Conservation (phyloP, 1,140 invertebrate species). For the Scylla paramamosain region DNA sequence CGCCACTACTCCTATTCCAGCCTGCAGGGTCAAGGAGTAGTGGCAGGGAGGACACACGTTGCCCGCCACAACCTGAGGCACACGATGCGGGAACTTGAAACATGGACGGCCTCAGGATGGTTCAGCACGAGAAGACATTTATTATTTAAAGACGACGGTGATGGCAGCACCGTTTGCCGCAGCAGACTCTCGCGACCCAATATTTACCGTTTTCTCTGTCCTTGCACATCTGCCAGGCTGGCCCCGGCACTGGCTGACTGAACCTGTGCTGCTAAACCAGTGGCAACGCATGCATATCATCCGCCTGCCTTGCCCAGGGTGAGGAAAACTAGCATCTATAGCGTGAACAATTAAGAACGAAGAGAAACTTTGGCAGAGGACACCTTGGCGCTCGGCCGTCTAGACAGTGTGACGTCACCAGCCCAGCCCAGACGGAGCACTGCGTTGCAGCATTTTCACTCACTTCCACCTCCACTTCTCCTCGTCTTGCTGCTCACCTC, state of each 20-base stretch:
- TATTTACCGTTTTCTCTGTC: conserved; percentile 38
- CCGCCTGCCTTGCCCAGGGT: not conserved
- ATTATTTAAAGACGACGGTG: conserved; percentile 61
- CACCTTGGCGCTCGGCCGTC: conserved; percentile 58
- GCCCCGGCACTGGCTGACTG: not conserved
- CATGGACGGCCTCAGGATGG: conserved; percentile 3
- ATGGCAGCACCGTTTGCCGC: conserved; percentile 70
- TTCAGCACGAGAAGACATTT: conserved; percentile 57
- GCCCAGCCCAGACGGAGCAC: conserved; percentile 68
- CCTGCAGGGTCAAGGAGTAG: not conserved
- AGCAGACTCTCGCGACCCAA: conserved; percentile 64
- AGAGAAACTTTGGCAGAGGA: conserved; percentile 68
- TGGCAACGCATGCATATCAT: not conserved
- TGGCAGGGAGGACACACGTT: not conserved
- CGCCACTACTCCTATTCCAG: not conserved
- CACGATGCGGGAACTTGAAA: not conserved
- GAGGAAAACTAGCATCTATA: conserved; percentile 24
- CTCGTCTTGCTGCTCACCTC: not conserved
- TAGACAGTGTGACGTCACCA: conserved; percentile 74
- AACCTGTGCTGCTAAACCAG: conserved; percentile 25
- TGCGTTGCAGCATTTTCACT: conserved; percentile 67
- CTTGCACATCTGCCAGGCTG: not conserved
- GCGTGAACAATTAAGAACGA: conserved; percentile 60
- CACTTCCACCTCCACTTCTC: not conserved
- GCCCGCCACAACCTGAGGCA: not conserved